Evolutionary conservation across 2,113 vertebrate species (phyloP), one percentile per base, ranked within the genome.

Genomic region (Terrapene triunguis): DNA sequence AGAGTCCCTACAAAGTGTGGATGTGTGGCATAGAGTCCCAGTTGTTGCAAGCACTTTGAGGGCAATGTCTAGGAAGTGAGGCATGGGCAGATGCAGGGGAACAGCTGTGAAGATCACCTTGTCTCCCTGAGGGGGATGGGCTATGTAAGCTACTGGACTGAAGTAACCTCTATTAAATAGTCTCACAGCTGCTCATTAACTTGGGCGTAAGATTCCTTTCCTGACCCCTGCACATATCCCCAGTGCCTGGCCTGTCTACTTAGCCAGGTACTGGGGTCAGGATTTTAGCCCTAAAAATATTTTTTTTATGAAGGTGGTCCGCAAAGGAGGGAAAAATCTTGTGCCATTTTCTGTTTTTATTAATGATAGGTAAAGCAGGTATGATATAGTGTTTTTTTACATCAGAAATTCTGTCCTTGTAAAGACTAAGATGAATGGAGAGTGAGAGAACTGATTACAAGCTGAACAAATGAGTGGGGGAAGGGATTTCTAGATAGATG

Each of bases 11-110:
- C 5, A 29, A 53, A 29, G 10, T 25, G 4, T 44, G 72, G 81
- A 32, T 16, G 4, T 5, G 4, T 12, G n/a, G 29, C 8, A 24
- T 6, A 22, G 25, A 3, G n/a, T 76, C 80, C 25, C 21, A 0
- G 1, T 10, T 6, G 2, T 65, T 84, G 78, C 0, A 2, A 74
- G 74, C 42, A 27, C 22, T 24, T 42, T 42, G 9, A 24, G 22
- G 38, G 38, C 42, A 76, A 62, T 44, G 11, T 54, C 54, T 29
- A 79, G 4, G 4, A 76, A 35, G 8, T 35, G 79, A 53, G 32
- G 48, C 79, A 21, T 12, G 32, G 47, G 29, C 48, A 54, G 81
- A 16, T 44, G 38, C 54, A 27, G 38, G 25, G 53, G 38, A 54
- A 8, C 22, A 78, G 59, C 82, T 76, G 59, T 79, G 14, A 13